Evolutionary conservation across 2,888 invertebrate genomes (phyloP).

Genomic region (Hyles lineata): DNA sequence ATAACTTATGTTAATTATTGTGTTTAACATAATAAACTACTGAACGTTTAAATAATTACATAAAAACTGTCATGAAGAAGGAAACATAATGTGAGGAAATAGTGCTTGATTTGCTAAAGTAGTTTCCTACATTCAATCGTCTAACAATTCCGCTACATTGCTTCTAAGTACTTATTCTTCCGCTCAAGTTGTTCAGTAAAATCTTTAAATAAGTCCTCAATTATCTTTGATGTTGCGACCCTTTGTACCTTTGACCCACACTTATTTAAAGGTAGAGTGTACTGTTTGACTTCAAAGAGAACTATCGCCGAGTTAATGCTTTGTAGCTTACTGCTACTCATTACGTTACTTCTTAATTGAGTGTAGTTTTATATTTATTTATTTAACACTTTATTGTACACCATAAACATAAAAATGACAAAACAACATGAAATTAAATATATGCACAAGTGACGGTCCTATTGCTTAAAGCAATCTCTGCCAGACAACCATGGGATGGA

Average conservation of each 20-base stretch:
- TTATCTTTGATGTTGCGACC: slow-evolving; percentile 76
- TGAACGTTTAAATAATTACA: not conserved
- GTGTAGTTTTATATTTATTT: too few species aligned
- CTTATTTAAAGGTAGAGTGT: slow-evolving; percentile 64
- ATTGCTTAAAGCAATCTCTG: too few species aligned
- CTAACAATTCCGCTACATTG: slow-evolving; percentile 21
- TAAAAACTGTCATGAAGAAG: not conserved
- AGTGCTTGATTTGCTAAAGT: slow-evolving; percentile 1
- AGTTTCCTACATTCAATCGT: not conserved
- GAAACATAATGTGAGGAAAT: not conserved
- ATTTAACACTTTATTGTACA: too few species aligned
- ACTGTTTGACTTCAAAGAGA: slow-evolving; percentile 68
- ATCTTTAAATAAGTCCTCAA: slow-evolving; percentile 65
- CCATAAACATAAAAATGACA: too few species aligned
- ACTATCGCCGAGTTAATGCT: slow-evolving; percentile 65
- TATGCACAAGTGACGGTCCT: too few species aligned
- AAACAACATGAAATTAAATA: too few species aligned
- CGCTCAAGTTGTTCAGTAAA: slow-evolving; percentile 34
- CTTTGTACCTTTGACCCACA: slow-evolving; percentile 74
- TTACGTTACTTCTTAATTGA: not conserved
- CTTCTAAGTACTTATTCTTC: slow-evolving; percentile 33
- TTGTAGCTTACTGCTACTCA: slow-evolving; percentile 37
- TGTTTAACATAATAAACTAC: too few species aligned
- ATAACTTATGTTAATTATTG: too few species aligned
- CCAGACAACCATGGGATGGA: too few species aligned